These are phyloP conservation scores for Dysidea cf. avara DNA, from an alignment of 37 sponge, comb jelly and placozoan genomes.

Conservation along the genomic window DNA sequence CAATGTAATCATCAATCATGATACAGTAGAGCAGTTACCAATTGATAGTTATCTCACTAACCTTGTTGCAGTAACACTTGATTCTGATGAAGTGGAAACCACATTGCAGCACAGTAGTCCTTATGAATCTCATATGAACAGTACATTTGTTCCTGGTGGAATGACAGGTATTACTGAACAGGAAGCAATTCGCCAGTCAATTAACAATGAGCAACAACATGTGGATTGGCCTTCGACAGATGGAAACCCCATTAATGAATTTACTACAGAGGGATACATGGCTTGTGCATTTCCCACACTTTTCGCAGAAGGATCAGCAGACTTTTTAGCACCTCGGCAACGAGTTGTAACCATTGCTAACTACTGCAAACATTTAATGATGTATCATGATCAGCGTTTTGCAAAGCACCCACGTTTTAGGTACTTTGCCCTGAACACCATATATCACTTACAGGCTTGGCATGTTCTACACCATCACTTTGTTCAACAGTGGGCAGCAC, in stretches of 20 bases:
- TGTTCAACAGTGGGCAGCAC: no score
- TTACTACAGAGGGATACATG: constrained; percentile 43
- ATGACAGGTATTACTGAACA: no score
- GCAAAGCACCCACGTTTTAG: constrained; percentile 36
- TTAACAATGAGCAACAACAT: neutral
- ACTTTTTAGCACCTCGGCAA: constrained; percentile 7
- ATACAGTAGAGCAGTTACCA: constrained; percentile 18
- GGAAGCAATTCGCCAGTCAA: constrained; percentile 2
- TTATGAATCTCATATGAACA: neutral
- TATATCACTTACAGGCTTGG: no score
- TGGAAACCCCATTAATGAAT: constrained; percentile 36
- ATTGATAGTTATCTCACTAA: constrained; percentile 31
- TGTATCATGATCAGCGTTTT: constrained; percentile 19
- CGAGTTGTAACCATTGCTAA: constrained; percentile 10
- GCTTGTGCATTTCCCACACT: constrained; percentile 48
- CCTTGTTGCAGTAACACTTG: constrained; percentile 5
- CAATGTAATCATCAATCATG: constrained; percentile 1
- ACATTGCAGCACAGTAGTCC: no score
- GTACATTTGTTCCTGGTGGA: constrained; percentile 30
- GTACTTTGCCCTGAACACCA: constrained; percentile 50
- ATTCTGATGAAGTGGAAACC: no score
- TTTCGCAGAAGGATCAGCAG: constrained; percentile 40
- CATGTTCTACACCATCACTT: no score
- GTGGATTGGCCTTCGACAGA: constrained; percentile 31
- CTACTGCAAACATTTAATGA: constrained; percentile 28